Evolutionary conservation across 2,797 vertebrate genomes (phyloP).

Genomic region (Sparus aurata): DNA sequence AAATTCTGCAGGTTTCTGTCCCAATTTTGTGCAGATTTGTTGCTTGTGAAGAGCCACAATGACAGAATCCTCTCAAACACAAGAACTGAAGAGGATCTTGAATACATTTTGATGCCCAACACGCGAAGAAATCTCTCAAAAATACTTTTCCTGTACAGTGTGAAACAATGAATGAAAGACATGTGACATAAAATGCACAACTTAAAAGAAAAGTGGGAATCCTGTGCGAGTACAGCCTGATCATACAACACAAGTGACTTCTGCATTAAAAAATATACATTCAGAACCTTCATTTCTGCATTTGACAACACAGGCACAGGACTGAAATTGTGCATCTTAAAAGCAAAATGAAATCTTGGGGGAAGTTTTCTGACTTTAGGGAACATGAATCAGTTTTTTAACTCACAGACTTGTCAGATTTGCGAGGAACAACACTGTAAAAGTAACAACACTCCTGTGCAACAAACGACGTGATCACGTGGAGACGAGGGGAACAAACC

Average conservation of each 20-base stretch:
- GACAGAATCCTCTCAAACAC: neutral
- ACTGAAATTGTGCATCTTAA: slow-evolving; percentile 13
- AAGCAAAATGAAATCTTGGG: slow-evolving; percentile 1
- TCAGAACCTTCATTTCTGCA: slow-evolving; percentile 33
- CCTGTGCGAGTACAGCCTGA: neutral
- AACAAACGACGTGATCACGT: neutral
- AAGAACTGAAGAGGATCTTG: neutral
- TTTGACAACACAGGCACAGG: neutral
- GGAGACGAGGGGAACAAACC: neutral
- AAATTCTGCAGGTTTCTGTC: neutral
- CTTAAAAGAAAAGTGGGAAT: neutral
- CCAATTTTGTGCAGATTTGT: neutral
- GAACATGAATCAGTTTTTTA: neutral
- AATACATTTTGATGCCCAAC: neutral
- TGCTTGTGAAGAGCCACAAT: neutral
- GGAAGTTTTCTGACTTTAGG: neutral
- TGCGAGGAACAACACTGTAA: neutral
- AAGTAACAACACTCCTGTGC: neutral
- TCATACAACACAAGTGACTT: neutral
- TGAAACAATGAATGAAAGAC: neutral
- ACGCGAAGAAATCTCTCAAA: neutral
- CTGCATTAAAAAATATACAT: slow-evolving; percentile 46
- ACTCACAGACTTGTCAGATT: neutral
- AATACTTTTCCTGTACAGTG: slow-evolving; percentile 15
- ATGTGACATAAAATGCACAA: neutral